These are phyloP conservation scores for Montipora efflorescens DNA, from an alignment of 64 coral and sea anemone genomes.

Conservation along the genomic window DNA sequence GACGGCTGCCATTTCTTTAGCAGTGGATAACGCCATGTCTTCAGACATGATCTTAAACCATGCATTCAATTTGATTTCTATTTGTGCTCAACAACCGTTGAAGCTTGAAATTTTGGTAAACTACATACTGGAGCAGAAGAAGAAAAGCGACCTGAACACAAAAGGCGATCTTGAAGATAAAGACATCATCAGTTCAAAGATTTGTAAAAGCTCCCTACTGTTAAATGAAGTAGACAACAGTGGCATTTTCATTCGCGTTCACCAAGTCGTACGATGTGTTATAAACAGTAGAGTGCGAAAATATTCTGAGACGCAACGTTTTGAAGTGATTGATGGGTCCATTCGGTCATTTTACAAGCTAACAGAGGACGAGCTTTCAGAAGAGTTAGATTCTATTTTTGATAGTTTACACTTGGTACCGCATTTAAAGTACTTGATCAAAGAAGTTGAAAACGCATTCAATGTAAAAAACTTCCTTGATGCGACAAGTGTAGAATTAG, in stretches of 20 bases:
- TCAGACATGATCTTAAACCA: background rate
- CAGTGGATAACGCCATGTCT: background rate
- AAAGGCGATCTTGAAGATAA: background rate
- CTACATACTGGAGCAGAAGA: background rate
- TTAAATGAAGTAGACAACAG: background rate
- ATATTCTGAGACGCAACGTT: background rate
- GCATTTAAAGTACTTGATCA: background rate
- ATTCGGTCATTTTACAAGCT: background rate
- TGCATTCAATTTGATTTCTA: background rate
- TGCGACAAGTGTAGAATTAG: background rate
- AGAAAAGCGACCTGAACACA: background rate
- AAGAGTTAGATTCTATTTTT: background rate
- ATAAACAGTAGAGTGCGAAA: background rate
- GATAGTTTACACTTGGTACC: background rate
- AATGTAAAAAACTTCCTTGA: background rate
- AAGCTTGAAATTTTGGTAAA: background rate
- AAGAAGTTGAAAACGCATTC: background rate
- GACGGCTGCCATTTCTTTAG: constrained; percentile 1
- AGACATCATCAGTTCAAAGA: background rate
- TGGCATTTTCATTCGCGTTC: background rate
- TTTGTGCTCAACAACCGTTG: background rate
- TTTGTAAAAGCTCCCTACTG: background rate
- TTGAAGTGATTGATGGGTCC: background rate
- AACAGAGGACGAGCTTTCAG: background rate
- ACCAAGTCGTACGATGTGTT: background rate